Conservation (phyloP, 2,113 vertebrate species). For the Grammomys surdaster region DNA sequence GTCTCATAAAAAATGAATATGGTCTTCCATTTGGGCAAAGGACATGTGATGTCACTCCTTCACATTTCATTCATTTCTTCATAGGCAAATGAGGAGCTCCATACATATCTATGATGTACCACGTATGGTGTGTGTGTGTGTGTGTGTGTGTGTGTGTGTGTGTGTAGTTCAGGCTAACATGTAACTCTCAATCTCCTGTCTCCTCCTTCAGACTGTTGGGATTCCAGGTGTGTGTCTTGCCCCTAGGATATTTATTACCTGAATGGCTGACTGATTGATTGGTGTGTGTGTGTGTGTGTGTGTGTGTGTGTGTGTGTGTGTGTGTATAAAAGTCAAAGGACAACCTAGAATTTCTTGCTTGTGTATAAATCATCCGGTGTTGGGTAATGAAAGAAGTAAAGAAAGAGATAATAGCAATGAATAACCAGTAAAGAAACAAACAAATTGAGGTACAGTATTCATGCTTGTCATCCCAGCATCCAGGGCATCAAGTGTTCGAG, state of each 20-base stretch:
- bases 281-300: background rate
- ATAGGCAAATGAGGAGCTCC: background rate
- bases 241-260: background rate
- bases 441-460: background rate
- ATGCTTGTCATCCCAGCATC: background rate
- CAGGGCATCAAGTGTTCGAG: background rate
- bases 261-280: background rate
- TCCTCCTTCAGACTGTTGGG: background rate
- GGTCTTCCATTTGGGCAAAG: background rate
- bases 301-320: background rate
- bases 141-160: too few species aligned
- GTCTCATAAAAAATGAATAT: conserved; percentile 34
- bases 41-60: background rate
- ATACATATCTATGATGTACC: background rate
- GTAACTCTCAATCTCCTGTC: background rate
- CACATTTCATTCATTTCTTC: background rate
- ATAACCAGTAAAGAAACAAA: background rate
- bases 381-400: background rate
- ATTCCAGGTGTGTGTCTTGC: background rate
- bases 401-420: background rate
- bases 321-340: background rate
- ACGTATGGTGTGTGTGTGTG: background rate
- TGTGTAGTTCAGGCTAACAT: background rate
- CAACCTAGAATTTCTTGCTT: background rate
- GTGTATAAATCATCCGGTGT: background rate